Base-by-base conservation (phyloP, 2,113 vertebrate species). In the Candoia aspera region DNA sequence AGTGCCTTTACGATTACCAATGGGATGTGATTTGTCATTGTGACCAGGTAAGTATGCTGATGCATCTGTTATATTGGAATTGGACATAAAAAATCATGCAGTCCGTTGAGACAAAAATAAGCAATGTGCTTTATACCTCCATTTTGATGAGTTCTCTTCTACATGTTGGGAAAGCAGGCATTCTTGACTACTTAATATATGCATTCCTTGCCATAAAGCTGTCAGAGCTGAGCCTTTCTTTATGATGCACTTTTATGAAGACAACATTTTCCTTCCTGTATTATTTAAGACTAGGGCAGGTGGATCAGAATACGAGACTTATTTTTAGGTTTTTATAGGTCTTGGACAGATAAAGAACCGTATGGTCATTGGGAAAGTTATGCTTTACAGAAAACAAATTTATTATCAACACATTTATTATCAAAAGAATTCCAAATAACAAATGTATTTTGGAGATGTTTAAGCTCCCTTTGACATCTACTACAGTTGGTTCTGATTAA, bases 1-100 rank as follows among this genome's bases (percentile, higher is more conserved):
- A 95, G 91, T 94, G 95, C 97, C 94, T 97, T 97, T 96, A 96
- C 97, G 97, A 94, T 97, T 97, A 96, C 96, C 96, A 94, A 90
- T 95, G 95, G 97, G 94, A 94, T 92, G 94, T 87, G 92, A 96
- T 96, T 97, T 97, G 96, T 96, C 97, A 96, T 95, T 97, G 96
- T 96, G 97, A 94, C 86, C 95, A 88, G 91, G 95, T 95, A 95
- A 97, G 96, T 96, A 95, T 96, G 95, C 97, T 96, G 96, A 96
- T 95, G 94, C 90, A 94, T 94, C 94, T 90, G 92, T 97, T 97
- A 97, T 97, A 97, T 97, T 97, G 95, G 93, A 92, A 85, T 79
- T 86, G 84, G 92, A 96, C 95, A 97, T 97, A 95, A 97, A 96
- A 96, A 97, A 91, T 37, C 57, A 15, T 90, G 93, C 93, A 95